A percentile compares a stretch with the other conserved stretches of the same genome.
Conservation (phyloP, 2,113 vertebrate genomes). For the Pituophis catenifer region DNA sequence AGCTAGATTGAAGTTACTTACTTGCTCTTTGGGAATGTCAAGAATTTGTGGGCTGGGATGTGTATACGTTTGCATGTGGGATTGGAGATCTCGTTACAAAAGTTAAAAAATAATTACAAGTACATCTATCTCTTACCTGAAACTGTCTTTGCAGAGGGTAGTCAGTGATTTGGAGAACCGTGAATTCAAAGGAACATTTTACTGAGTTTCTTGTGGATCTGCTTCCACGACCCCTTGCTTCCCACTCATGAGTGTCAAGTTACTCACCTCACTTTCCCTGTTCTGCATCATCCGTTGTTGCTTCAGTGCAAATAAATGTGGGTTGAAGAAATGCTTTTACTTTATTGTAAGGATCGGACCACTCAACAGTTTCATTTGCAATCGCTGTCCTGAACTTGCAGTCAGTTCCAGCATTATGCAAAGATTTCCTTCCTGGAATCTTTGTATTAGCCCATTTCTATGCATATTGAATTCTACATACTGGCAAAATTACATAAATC, state of each 20-base stretch:
- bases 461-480: neutral
- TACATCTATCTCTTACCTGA: neutral
- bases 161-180: neutral
- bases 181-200: neutral
- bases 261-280: neutral
- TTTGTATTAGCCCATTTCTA: neutral
- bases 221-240: neutral
- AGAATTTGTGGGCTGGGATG: neutral
- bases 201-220: neutral
- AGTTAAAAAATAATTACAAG: neutral
- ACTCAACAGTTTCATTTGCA: neutral
- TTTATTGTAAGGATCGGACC: neutral
- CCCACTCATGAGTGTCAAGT: neutral
- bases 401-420: neutral
- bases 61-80: neutral
- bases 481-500: neutral
- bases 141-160: neutral
- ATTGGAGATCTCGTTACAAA: neutral
- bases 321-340: neutral
- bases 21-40: neutral
- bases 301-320: neutral
- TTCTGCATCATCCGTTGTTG: neutral
- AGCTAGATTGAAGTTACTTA: neutral
- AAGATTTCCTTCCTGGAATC: neutral
- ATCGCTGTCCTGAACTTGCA: neutral